phyloP scores from a whole-genome alignment of 2,113 vertebrate genomes.

The Daphoenositta chrysoptera region DNA sequence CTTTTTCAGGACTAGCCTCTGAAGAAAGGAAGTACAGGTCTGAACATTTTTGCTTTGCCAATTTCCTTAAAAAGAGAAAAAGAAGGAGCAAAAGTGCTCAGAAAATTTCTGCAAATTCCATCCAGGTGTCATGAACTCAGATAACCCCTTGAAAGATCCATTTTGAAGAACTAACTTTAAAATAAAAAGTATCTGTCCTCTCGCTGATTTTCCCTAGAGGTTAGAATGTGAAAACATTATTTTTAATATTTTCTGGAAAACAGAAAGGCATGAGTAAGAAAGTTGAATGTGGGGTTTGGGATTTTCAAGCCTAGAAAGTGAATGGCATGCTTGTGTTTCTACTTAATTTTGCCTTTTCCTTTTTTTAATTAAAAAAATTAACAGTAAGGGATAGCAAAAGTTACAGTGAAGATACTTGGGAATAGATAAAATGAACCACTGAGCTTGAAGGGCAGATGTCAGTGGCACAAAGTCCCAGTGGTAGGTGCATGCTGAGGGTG shows the following conservation, averaged over 20 bases:
- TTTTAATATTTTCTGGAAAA: neutral
- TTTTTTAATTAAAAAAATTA: neutral
- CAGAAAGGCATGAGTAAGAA: neutral
- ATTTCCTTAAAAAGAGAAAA: neutral
- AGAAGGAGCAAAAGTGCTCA: neutral
- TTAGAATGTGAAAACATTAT: neutral
- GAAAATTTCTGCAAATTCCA: neutral
- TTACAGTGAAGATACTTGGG: neutral
- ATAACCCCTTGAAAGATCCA: neutral
- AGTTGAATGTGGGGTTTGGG: fast-evolving
- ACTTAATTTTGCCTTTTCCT: neutral
- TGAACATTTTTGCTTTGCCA: neutral
- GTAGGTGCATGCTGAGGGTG: neutral
- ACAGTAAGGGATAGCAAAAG: neutral
- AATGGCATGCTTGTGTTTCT: neutral
- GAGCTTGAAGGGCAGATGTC: neutral
- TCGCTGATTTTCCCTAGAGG: neutral
- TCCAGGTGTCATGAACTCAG: slow-evolving; percentile 5
- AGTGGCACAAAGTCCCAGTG: neutral
- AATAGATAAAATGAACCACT: neutral
- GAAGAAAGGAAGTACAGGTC: neutral
- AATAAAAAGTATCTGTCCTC: neutral
- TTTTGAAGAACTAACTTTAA: neutral
- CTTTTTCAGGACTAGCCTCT: neutral
- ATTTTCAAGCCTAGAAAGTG: neutral